Evolutionary conservation across 2,797 vertebrate genomes (phyloP), one percentile per base, ranked within the genome.

Genomic region (Sciaenops ocellatus): DNA sequence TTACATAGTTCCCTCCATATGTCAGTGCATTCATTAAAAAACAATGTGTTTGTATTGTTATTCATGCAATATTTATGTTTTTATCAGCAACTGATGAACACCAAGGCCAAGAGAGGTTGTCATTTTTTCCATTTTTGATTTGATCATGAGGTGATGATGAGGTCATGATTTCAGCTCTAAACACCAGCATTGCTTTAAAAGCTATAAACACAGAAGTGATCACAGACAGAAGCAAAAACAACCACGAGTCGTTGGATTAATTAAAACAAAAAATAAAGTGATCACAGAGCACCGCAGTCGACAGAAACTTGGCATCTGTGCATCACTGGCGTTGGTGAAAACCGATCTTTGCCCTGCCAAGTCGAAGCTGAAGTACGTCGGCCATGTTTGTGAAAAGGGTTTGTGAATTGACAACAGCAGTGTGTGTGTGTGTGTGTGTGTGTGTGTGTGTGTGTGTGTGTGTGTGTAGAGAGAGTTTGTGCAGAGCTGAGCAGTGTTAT

Each of bases 401-500:
- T 75, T 72, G 30, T 68, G 52, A 69, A 81, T n/a, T 78, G 52
- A 86, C 59, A 76, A 78, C 42, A 60, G 67, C 57, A 44, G 18
- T 64, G 74, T 64, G 55, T 75, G 68, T 70, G 64, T 54, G n/a
- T 70, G 69, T 13, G 16, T 66, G 41, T 75, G 75, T 71, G 77
- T 61, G 63, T 61, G 79, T 59, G 51, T 34, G 22, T 24, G 46
- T 69, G 73, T 52, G 70, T 48, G 61, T 42, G 48, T 30, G 63
- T 60, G 67, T 51, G 68, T 62, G 63, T 55, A 42, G 11, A 42
- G 41, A 13, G 20, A 6, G 85, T 80, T 81, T 85, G 86, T 72
- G 80, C 64, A 82, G 80, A 80, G 77, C 79, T 63, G 70, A 90
- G 84, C 30, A 0, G 15, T 1, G 41, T 51, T 80, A 94, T 95